Evolutionary conservation across 2,888 invertebrate species (phyloP).

Genomic region (Anticlea derivata): DNA sequence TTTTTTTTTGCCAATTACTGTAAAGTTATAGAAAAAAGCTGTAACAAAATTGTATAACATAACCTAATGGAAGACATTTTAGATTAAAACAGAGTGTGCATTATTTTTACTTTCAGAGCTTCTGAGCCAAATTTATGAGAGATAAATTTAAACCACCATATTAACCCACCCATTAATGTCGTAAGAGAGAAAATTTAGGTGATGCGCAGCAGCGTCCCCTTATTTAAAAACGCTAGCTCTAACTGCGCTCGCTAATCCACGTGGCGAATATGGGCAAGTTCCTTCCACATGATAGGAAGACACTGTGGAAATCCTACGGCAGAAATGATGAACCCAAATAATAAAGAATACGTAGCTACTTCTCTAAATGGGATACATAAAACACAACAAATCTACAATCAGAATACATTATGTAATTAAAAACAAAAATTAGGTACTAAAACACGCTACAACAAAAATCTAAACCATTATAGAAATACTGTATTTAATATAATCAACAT

Average conservation of each 20-base stretch:
- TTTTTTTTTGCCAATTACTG: conserved; percentile 42
- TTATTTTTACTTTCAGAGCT: conserved; percentile 37
- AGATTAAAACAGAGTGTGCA: conserved; percentile 59
- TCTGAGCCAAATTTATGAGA: conserved; percentile 43
- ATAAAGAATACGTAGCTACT: conserved; percentile 29
- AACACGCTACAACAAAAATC: conserved; percentile 61
- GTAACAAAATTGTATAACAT: conserved; percentile 51
- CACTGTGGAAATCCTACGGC: too few relatives aligned
- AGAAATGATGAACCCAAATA: conserved; percentile 26
- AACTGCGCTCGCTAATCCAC: too few relatives aligned
- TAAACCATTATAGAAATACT: conserved; percentile 73
- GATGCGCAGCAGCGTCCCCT: too few relatives aligned
- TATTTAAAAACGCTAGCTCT: too few relatives aligned
- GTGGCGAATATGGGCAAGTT: too few relatives aligned
- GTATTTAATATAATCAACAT: conserved; percentile 56
- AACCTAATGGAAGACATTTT: conserved; percentile 80
- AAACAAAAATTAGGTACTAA: conserved; percentile 54
- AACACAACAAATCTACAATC: conserved; percentile 38
- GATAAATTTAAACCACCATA: conserved; percentile 45
- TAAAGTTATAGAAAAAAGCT: conserved; percentile 34
- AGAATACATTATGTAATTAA: conserved; percentile 34
- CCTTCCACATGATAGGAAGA: too few relatives aligned
- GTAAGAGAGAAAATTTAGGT: too few relatives aligned
- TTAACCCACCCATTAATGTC: too few relatives aligned
- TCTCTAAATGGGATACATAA: conserved; percentile 15